Base-by-base conservation (phyloP, 2,888 invertebrate species). In the Pseudococcus jackbeardsleyi region DNA sequence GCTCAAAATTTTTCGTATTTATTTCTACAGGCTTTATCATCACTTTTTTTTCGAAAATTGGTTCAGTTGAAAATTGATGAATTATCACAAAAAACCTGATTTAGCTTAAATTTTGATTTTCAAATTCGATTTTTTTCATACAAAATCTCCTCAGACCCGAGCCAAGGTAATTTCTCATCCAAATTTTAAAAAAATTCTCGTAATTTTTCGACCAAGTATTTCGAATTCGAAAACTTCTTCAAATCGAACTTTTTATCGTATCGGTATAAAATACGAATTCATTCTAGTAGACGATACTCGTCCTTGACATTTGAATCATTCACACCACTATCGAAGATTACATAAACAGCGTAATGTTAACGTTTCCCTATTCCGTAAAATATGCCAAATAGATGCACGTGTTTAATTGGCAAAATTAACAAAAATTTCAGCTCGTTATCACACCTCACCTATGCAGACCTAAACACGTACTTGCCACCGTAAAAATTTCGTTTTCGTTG, bases 401-500 rank as follows among this genome's bases (percentile, higher is more conserved):
- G 68, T 72, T 72, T 72, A 33, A 15, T 33, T 72, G 26, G 68
- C 68, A 72, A 72, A 72, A 72, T 72, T 72, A 64, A 59, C 59
- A 17, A 59, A 64, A 22, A 11, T 64, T 64, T 64, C 26, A 1
- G 4, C 12, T 33, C 59, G 19, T 59, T 59, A 59, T 50, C 59
- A 5, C 19, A 59, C 19, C 5, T 19, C 19, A 59, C 8, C 19
- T 59, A 19, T 19, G 9, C 0, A 17, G 15, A 15, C 68, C 19
- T 33, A 33, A 33, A 33, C 26, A 33, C 26, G 26, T 33, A 33
- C 26, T 2, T 3, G 26, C 26, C 3, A 33, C 26, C 26, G 26
- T 33, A 26, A 72, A 72, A 72, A 26, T 72, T 72, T 26, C 68
- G 15, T 15, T 72, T 72, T n/a, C 68, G 68, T 72, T 72, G 33